Evolutionary conservation across 2,797 vertebrate species (phyloP).

Genomic region (Coregonus suidteri): DNA sequence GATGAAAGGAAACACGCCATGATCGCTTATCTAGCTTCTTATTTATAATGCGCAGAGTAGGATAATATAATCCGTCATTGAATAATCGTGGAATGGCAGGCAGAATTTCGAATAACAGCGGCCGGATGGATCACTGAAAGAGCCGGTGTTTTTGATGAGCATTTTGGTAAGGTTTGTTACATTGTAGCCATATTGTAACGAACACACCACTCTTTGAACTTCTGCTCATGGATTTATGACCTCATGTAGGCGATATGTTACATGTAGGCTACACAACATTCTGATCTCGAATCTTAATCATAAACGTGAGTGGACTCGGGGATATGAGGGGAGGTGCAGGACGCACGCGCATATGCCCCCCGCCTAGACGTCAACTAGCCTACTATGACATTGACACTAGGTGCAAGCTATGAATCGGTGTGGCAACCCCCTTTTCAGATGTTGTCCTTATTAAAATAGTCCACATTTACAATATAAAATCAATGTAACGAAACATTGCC

Average conservation of each 20-base stretch:
- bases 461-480: too few species aligned
- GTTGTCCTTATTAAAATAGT: too few species aligned
- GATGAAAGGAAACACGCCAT: slow-evolving; percentile 8
- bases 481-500: too few species aligned
- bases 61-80: neutral
- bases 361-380: too few species aligned
- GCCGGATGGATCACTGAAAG: slow-evolving; percentile 41
- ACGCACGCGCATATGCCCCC: neutral
- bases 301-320: too few species aligned
- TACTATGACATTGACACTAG: too few species aligned
- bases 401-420: too few species aligned
- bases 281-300: neutral
- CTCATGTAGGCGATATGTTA: neutral
- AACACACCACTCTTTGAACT: neutral
- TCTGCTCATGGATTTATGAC: neutral
- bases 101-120: slow-evolving; percentile 30
- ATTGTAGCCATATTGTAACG: neutral
- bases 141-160: slow-evolving; percentile 57
- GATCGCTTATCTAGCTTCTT: neutral
- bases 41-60: neutral
- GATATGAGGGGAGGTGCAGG: slow-evolving; percentile 9
- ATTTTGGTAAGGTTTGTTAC: slow-evolving; percentile 53
- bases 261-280: slow-evolving; percentile 5
- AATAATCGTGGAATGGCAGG: slow-evolving; percentile 39
- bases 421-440: too few species aligned